phyloP scores from a whole-genome alignment of 2,888 invertebrate species.

The Thymelicus lineola region DNA sequence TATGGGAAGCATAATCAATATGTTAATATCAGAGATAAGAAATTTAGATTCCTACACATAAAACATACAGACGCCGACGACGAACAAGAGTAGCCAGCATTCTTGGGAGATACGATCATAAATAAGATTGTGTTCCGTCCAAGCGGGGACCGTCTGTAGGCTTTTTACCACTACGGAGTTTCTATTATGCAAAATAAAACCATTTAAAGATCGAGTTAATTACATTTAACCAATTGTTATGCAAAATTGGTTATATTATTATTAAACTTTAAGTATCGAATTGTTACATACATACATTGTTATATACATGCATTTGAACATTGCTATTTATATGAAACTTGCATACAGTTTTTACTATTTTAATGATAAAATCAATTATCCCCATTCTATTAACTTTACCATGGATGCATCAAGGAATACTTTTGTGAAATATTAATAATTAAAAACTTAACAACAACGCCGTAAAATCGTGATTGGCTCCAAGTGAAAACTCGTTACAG shows the following conservation, averaged over 20 bases:
- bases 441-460: constrained; percentile 73
- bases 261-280: too few relatives aligned
- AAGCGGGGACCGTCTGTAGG: constrained; percentile 59
- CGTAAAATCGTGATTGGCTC: constrained; percentile 83
- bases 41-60: constrained; percentile 73
- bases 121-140: constrained; percentile 62
- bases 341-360: not conserved
- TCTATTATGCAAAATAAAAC: constrained; percentile 59
- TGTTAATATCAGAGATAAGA: constrained; percentile 81
- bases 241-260: too few relatives aligned
- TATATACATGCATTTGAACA: too few relatives aligned
- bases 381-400: constrained; percentile 36
- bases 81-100: constrained; percentile 72
- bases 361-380: constrained; percentile 42
- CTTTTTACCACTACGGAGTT: constrained; percentile 60
- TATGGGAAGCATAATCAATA: constrained; percentile 79
- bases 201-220: constrained; percentile 46
- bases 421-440: constrained; percentile 59
- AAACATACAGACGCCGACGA: constrained; percentile 67
- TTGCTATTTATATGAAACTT: not conserved
- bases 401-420: constrained; percentile 43
- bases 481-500: constrained; percentile 83
- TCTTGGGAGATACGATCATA: constrained; percentile 70
- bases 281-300: too few relatives aligned
- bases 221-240: constrained; percentile 44